Evolutionary conservation across 1,140 invertebrate genomes (phyloP).

Genomic region (Potamilus streckersoni): DNA sequence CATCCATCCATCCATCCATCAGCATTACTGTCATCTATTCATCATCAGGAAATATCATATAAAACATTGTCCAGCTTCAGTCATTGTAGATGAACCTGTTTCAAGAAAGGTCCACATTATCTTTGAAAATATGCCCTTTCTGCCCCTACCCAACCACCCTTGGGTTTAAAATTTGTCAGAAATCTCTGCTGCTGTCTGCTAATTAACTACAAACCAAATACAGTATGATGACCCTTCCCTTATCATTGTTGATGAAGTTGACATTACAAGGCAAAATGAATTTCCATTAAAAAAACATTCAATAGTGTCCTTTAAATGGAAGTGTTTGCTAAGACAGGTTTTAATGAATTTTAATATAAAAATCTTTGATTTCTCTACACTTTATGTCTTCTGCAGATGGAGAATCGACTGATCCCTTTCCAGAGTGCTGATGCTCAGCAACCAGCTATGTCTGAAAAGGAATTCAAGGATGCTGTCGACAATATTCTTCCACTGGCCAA

Average conservation of each 20-base stretch:
- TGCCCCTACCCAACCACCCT: no score
- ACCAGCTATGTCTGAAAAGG: constrained; percentile 50
- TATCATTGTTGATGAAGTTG: background rate
- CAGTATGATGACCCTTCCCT: no score
- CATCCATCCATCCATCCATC: no score
- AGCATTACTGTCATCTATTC: no score
- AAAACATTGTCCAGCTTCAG: no score
- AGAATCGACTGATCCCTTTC: constrained; percentile 54
- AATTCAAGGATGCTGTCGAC: constrained; percentile 62
- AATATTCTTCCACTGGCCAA: constrained; percentile 55
- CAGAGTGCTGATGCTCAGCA: constrained; percentile 47
- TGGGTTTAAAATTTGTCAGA: no score
- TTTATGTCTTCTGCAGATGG: constrained; percentile 40
- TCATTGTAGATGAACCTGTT: no score
- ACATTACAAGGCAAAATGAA: background rate
- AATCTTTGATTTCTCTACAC: background rate
- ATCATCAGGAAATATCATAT: no score
- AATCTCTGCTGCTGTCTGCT: no score
- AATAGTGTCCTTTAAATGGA: background rate
- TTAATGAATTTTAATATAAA: background rate
- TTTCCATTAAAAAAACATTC: background rate
- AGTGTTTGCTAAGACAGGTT: background rate
- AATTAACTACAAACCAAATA: no score
- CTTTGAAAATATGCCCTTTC: no score
- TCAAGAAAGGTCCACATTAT: no score